phyloP scores from a whole-genome alignment of 2,888 invertebrate genomes.

The Monopis laevigella region DNA sequence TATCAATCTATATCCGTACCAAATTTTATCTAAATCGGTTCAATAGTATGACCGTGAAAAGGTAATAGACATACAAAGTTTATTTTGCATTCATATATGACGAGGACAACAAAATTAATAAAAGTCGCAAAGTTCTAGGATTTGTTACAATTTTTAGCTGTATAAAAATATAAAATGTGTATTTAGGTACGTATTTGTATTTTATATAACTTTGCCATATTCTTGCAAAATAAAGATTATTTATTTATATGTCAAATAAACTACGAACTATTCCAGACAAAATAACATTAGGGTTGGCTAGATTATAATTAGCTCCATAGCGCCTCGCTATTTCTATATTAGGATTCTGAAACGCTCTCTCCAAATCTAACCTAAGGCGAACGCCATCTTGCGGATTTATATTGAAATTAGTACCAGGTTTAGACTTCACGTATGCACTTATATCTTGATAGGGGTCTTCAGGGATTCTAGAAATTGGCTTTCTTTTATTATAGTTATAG shows the following conservation, averaged over 20 bases:
- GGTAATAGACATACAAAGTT: no score
- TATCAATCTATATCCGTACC: no score
- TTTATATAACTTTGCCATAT: no score
- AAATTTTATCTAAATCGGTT: no score
- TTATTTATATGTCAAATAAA: constrained; percentile 7
- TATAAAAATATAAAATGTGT: no score
- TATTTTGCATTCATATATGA: no score
- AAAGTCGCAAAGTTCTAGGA: no score
- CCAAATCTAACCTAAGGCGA: constrained; percentile 28
- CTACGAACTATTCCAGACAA: constrained; percentile 12
- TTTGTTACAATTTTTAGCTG: no score
- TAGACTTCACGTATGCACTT: constrained; percentile 40
- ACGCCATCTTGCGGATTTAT: constrained; percentile 28
- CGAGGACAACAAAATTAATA: no score
- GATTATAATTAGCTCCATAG: constrained; percentile 43
- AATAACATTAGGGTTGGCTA: constrained; percentile 23
- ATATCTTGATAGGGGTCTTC: constrained; percentile 34
- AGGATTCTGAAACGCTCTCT: constrained; percentile 30
- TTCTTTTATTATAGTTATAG: not conserved
- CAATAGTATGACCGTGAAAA: no score
- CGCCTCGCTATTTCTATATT: constrained; percentile 33
- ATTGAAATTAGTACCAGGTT: constrained; percentile 26
- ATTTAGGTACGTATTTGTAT: no score
- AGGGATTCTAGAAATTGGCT: constrained; percentile 22
- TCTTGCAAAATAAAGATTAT: not conserved